Conservation (phyloP, 2,797 vertebrate species). For the Phoeniculus purpureus region DNA sequence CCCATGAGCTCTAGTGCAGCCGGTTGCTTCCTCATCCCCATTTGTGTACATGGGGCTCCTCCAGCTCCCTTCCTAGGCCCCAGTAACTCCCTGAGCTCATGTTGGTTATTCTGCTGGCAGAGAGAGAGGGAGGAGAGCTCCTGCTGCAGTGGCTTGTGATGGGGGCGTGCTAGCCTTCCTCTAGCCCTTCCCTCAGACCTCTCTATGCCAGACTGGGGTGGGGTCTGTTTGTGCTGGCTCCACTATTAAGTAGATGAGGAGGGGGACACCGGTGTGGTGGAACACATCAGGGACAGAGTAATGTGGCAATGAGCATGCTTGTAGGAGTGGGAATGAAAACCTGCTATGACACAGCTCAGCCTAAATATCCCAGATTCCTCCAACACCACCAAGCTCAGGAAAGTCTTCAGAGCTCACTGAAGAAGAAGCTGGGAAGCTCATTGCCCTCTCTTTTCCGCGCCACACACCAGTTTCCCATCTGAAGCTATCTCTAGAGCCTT, state of each 20-base stretch:
- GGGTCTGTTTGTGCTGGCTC: not conserved
- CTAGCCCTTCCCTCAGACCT: not conserved
- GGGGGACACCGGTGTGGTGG: not conserved
- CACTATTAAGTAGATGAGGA: not conserved
- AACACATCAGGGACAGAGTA: not conserved
- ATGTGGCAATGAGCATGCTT: not conserved
- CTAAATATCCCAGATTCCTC: not conserved
- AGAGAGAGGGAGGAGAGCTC: not conserved
- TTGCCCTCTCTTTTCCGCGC: not conserved
- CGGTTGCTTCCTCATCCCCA: not conserved
- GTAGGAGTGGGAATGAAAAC: not conserved
- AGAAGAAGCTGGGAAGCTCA: not conserved
- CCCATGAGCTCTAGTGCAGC: not conserved
- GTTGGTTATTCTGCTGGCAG: not conserved
- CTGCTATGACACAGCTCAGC: accelerated
- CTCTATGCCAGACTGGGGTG: accelerated
- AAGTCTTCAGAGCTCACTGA: not conserved
- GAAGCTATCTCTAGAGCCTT: slow-evolving; percentile 3
- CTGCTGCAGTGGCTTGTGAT: accelerated
- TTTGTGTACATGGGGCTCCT: not conserved
- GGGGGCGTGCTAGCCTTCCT: not conserved
- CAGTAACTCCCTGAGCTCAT: not conserved
- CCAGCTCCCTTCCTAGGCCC: not conserved
- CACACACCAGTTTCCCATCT: not conserved
- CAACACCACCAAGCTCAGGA: not conserved